phyloP scores from a whole-genome alignment of 2,797 vertebrate species.

The Tolypeutes matacus region DNA sequence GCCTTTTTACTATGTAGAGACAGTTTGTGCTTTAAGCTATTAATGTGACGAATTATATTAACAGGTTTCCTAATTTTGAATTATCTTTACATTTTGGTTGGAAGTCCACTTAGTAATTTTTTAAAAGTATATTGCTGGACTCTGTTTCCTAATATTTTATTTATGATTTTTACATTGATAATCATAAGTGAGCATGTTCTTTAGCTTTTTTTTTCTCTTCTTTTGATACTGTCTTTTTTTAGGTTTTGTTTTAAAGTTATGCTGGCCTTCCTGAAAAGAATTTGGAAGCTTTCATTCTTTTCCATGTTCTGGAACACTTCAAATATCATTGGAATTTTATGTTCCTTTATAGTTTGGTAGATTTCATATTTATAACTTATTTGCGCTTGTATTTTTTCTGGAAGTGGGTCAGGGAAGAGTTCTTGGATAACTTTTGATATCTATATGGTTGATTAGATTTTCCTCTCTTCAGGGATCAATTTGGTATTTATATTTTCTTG shows the following conservation, averaged over 20 bases:
- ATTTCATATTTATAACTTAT: background rate
- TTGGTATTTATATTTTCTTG: conserved; percentile 19
- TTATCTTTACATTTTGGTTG: background rate
- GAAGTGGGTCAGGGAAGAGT: background rate
- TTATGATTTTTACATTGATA: background rate
- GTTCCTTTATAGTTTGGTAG: background rate
- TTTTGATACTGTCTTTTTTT: background rate
- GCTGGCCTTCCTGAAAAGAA: background rate
- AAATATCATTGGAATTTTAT: background rate
- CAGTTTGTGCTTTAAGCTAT: background rate
- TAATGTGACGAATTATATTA: background rate
- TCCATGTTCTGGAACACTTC: background rate
- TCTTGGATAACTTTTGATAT: background rate
- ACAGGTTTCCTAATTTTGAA: conserved; percentile 26
- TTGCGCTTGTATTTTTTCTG: background rate
- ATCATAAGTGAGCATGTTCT: background rate
- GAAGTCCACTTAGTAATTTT: background rate
- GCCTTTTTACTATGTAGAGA: background rate
- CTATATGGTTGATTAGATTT: background rate
- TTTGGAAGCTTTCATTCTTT: background rate
- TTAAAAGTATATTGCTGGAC: background rate
- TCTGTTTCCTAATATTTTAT: background rate
- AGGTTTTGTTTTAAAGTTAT: background rate
- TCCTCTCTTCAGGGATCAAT: background rate
- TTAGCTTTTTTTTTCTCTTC: background rate